Evolutionary conservation across 2,888 invertebrate species (phyloP), one percentile per base, ranked within the genome.

Genomic region (Drosophila acutilabella): DNA sequence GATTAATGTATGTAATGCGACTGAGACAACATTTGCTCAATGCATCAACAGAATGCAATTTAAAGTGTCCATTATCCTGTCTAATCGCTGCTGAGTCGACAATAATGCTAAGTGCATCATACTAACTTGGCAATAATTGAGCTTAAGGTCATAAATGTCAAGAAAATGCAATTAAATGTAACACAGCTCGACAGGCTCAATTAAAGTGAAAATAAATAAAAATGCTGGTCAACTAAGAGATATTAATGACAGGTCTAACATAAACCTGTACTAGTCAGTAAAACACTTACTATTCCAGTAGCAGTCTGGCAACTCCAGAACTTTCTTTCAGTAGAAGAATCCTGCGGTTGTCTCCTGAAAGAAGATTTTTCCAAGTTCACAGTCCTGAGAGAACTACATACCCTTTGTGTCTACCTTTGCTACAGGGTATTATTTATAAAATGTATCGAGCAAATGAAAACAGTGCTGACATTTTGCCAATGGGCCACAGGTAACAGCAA

Each of bases 1-100:
- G 88, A 85, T 85, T 74, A 88, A 88, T 80, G 80, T 60, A 88
- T 80, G 80, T 60, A 50, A 26, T 36, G 7, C 26, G 16, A 36
- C 44, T 36, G 38, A 38, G 58, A 60, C 59, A 62, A 67, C 56
- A 68, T 16, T 54, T 41, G 16, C 33, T 14, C 14, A 42, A 11
- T 56, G 51, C 50, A 71, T 65, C 72, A 61, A 20, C 64, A 51
- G 64, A 65, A 52, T 82, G 86, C 66, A 80, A 69, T 78, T 75
- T 57, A 41, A 68, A 75, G 64, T 71, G 70, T 53, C 80, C 50
- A 71, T 88, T 77, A 64, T 72, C 54, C 65, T 54, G 70, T 45
- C 59, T 57, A 66, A 67, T 42, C 51, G 62, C 72, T 44, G 26
- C 53, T 59, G 38, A 41, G 59, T n/a, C 48, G 54, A 66, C 59